These are phyloP conservation scores for Rhagoletis zephyria DNA, from an alignment of 1,140 invertebrate genomes.

Conservation along the genomic window DNA sequence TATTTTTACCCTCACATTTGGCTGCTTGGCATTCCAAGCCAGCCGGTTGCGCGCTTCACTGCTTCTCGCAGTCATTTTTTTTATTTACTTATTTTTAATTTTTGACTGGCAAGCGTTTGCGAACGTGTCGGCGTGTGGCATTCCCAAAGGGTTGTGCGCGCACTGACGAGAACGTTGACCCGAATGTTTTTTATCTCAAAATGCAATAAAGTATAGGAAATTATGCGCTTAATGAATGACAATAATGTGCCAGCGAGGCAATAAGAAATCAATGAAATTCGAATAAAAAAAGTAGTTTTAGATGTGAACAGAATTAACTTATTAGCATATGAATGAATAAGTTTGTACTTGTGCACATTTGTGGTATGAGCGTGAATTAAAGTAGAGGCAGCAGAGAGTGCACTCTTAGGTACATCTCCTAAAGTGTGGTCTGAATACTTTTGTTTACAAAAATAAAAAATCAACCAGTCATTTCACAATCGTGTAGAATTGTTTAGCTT, in stretches of 20 bases:
- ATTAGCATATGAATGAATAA: neutral
- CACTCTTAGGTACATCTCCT: too few species aligned
- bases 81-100: neutral
- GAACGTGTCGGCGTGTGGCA: neutral
- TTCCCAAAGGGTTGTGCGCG: slow-evolving; percentile 15
- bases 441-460: too few species aligned
- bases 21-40: slow-evolving; percentile 22
- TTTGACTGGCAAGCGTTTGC: neutral
- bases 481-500: too few species aligned
- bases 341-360: neutral
- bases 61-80: neutral
- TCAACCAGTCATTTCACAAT: too few species aligned
- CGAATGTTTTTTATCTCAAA: slow-evolving; percentile 18
- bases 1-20: slow-evolving; percentile 39
- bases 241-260: slow-evolving; percentile 44
- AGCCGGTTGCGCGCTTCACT: neutral
- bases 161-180: slow-evolving; percentile 21
- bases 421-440: too few species aligned
- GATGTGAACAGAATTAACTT: slow-evolving; percentile 8
- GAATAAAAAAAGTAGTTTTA: neutral
- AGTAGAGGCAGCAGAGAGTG: too few species aligned
- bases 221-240: slow-evolving; percentile 41
- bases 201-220: slow-evolving; percentile 43
- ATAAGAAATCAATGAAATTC: slow-evolving; percentile 46
- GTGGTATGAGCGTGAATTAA: neutral